Conservation (phyloP, 2,113 vertebrate species). For the Mus musculus region GRCm39 chr8:50815001-50815500, state of each 20-base stretch:
- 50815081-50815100: background rate
- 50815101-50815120: background rate
- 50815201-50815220: background rate
- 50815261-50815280: background rate
- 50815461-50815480: background rate
- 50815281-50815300: background rate
- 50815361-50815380: background rate
- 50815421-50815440: background rate
- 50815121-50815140: background rate
- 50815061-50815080: background rate
- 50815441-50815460: background rate
- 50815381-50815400: background rate
- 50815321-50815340: background rate
- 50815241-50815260: background rate
- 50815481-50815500: background rate
- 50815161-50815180: background rate
- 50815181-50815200: background rate
- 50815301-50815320: background rate
- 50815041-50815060: fast-evolving
- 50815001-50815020: background rate
- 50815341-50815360: background rate
- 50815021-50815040: background rate
- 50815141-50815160: background rate
- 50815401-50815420: fast-evolving
- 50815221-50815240: background rate